Evolutionary conservation across 2,888 invertebrate species (phyloP).

Genomic region (Chloromyia formosa): DNA sequence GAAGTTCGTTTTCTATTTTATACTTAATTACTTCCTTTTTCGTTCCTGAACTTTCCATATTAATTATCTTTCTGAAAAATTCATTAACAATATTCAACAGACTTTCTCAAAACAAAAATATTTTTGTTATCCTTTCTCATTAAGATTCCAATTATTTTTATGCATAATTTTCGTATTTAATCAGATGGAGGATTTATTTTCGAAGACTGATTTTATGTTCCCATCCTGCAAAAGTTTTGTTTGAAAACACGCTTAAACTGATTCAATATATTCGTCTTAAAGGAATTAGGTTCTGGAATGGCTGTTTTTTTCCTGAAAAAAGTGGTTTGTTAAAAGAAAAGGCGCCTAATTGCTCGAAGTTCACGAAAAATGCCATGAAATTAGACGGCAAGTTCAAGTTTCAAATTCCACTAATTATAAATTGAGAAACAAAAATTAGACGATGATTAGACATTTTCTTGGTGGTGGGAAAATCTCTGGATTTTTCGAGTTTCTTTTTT

Average conservation of each 20-base stretch:
- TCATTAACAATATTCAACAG: too few relatives aligned
- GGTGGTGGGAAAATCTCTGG: background rate
- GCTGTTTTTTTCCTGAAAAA: too few relatives aligned
- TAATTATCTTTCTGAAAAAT: too few relatives aligned
- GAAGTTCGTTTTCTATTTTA: too few relatives aligned
- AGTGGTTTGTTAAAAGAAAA: too few relatives aligned
- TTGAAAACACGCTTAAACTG: background rate
- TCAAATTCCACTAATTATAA: background rate
- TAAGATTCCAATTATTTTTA: background rate
- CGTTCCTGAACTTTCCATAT: too few relatives aligned
- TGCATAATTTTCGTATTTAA: background rate
- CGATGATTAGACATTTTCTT: background rate
- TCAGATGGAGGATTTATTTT: background rate
- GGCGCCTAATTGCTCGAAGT: background rate
- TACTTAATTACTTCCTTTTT: too few relatives aligned
- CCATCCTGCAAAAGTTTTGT: background rate
- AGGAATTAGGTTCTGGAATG: too few relatives aligned
- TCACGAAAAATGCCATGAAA: background rate
- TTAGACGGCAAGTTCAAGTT: too few relatives aligned
- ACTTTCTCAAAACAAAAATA: too few relatives aligned
- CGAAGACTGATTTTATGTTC: too few relatives aligned
- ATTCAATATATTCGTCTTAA: background rate
- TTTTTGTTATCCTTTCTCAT: slow-evolving; percentile 9
- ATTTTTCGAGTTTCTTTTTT: background rate
- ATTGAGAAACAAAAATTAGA: slow-evolving; percentile 7